Base-by-base conservation (phyloP, 1,140 invertebrate species). In the Tetramorium alpestre region DNA sequence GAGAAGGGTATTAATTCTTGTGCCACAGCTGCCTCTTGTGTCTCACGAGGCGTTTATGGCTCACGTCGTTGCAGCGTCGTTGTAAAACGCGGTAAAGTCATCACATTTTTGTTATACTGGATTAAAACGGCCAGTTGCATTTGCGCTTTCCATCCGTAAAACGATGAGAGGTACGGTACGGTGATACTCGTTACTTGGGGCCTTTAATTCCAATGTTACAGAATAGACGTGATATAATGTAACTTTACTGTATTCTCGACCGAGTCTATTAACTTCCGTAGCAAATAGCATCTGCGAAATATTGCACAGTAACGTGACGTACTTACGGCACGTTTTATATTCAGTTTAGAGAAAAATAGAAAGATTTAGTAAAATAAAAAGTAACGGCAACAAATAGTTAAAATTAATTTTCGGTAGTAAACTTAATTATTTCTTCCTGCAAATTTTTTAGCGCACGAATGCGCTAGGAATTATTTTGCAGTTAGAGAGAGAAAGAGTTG, bases 31-130 rank as follows among this genome's bases (percentile, higher is more conserved):
- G 38, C 6, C 25, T 65, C 44, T 65, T 78, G 51, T 54, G 76
- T 78, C 58, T 65, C 44, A 18, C 22, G 41, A 33, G 58, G 41
- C 16, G 41, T 78, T 78, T 65, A 78, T 78, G 49, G 25, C 76
- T 33, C 3, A 3, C 25, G 4, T 77, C 75, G 4, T 62, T 28
- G 22, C 13, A 44, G 41, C 10, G 18, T 38, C 28, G 25, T 47
- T 65, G 41, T 78, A 78, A 78, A 78, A 65, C 28, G 44, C 18
- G 25, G 18, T 33, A 18, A 33, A 65, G 76, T 78, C 44, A 18
- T 78, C 47, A 65, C 25, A 28, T 78, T 78, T 65, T 65, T 78
- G 44, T 65, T 78, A n/a, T 16, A 47, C 41, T 28, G 13, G 25
- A 65, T 47, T 64, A 44, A 77, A 77, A 13, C 18, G 56, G 11